Base-by-base conservation (phyloP, 1,140 invertebrate genomes). In the Bombus haemorrhoidalis region DNA sequence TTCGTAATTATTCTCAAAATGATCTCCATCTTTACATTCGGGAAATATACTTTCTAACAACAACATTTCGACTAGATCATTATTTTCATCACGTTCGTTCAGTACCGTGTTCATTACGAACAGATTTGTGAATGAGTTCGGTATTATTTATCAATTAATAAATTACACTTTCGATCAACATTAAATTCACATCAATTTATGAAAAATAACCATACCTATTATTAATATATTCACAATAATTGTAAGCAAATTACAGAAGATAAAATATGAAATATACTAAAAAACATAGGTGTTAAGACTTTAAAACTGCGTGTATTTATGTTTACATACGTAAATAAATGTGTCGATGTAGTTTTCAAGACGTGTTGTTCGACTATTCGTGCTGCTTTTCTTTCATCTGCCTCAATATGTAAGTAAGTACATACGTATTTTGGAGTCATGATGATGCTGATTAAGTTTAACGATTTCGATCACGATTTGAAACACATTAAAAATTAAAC, bases 1-100 rank as follows among this genome's bases (percentile, higher is more conserved):
- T 9, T 91, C 80, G 3, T 66, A 84, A 34, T 68, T 77, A 22
- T 62, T 53, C 28, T 74, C 25, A 75, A 37, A 75, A 13, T 57
- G 5, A 76, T 28, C 1, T 37, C 0, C 34, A 34, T 37, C 25
- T 28, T 32, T 9, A 47, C 18, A 32, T 74, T 74, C 1, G 13
- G 41, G 9, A 5, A 41, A 34, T 32, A 53, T 73, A 37, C 53
- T 59, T 59, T 57, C 13, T 12, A 76, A 4, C 9, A 76, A 4
- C 9, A 59, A 37, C 9, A 25, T 41, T 4, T 68, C 43, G 22
- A 28, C 32, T 4, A 66, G 3, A 28, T 32, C 76, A 39, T 64
- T 13, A 37, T 34, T n/a, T 15, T 59, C 15, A 5, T 76, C 22
- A 41, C 32, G 37, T 18, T 62, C 37, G 3, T n/a, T 12, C 0